Evolutionary conservation across 2,797 vertebrate species (phyloP).

Genomic region (Hirundo rustica): DNA sequence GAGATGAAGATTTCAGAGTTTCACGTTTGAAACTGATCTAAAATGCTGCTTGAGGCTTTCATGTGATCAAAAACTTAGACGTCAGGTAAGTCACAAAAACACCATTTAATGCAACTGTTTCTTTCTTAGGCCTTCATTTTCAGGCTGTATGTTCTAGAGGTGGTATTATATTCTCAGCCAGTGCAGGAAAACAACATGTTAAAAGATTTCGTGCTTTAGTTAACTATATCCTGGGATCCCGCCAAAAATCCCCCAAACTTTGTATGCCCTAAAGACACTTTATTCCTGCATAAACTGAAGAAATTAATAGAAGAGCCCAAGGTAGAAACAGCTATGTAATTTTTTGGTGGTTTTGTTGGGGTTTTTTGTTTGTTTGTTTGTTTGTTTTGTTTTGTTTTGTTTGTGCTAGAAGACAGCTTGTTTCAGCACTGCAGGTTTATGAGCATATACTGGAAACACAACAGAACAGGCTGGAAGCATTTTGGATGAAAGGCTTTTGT

Average conservation of each 20-base stretch:
- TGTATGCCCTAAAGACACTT: not conserved
- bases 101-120: not conserved
- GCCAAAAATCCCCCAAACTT: not conserved
- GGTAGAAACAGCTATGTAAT: not conserved
- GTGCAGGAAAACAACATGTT: not conserved
- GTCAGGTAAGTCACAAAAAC: not conserved
- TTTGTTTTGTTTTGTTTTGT: not conserved
- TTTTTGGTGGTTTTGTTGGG: not conserved
- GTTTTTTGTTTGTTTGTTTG: not conserved
- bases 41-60: not conserved
- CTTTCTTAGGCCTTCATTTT: not conserved
- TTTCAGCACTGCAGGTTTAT: not conserved
- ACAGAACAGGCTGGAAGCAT: not conserved
- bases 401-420: not conserved
- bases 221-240: not conserved
- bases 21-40: not conserved
- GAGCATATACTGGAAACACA: not conserved
- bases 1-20: not conserved
- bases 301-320: not conserved
- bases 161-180: not conserved
- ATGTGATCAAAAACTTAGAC: not conserved
- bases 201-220: not conserved
- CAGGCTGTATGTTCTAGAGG: not conserved
- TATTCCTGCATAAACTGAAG: not conserved
- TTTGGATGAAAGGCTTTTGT: slow-evolving; percentile 8